phyloP scores from a whole-genome alignment of 2,888 invertebrate genomes.

The Papilio demoleus region DNA sequence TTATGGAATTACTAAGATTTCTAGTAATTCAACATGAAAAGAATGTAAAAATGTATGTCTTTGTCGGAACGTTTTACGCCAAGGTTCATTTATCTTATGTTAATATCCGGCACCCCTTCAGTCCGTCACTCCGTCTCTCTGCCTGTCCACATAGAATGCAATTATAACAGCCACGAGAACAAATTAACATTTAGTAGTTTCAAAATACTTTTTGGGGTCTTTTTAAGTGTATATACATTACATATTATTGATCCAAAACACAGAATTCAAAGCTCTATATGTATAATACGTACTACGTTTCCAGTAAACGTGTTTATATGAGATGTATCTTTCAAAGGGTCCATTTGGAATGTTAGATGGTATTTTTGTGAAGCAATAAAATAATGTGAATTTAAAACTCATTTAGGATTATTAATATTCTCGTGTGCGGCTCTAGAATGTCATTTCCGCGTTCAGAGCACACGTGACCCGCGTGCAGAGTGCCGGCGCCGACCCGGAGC shows the following conservation, averaged over 20 bases:
- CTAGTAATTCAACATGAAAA: not conserved
- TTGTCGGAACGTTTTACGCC: not conserved
- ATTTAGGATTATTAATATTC: slow-evolving; percentile 24
- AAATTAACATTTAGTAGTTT: not conserved
- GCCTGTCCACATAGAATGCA: slow-evolving; percentile 28
- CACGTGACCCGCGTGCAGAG: slow-evolving; percentile 40
- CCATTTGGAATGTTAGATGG: not conserved
- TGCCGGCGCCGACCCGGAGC: slow-evolving; percentile 44
- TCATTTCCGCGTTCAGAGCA: slow-evolving; percentile 21
- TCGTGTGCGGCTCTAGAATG: slow-evolving; percentile 38
- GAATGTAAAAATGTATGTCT: too few relatives aligned
- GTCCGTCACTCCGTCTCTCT: slow-evolving; percentile 13
- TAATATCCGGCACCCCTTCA: slow-evolving; percentile 33
- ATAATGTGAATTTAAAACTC: slow-evolving; percentile 23
- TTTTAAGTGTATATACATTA: too few relatives aligned
- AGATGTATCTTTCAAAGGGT: not conserved
- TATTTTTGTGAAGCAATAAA: slow-evolving; percentile 9
- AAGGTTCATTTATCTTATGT: slow-evolving; percentile 35
- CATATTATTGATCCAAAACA: too few relatives aligned
- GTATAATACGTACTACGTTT: too few relatives aligned
- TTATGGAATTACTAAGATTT: too few relatives aligned
- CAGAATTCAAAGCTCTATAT: too few relatives aligned
- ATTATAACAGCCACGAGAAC: slow-evolving; percentile 22
- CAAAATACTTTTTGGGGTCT: too few relatives aligned
- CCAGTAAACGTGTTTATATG: not conserved